Evolutionary conservation across 2,797 vertebrate genomes (phyloP).

Genomic region (Xiphophorus birchmanni): DNA sequence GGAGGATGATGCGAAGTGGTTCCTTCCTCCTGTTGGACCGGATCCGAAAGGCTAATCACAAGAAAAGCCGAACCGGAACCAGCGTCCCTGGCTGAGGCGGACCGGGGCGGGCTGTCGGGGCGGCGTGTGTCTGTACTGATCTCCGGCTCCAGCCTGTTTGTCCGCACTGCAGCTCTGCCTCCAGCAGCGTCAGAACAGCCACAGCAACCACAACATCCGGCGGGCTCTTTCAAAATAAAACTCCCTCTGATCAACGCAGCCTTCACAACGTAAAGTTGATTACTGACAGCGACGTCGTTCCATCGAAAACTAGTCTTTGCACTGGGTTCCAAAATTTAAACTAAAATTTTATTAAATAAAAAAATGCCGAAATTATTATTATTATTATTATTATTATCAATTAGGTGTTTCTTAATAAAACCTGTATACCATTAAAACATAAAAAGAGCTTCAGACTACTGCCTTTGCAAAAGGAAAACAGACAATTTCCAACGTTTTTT

Average conservation of each 20-base stretch:
- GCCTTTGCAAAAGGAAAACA: no score
- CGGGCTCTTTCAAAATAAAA: constrained; percentile 51
- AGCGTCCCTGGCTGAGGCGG: constrained; percentile 1
- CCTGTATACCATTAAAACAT: no score
- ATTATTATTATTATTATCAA: no score
- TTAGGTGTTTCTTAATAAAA: no score
- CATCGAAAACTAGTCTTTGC: neutral
- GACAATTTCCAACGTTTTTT: no score
- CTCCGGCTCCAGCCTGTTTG: constrained; percentile 70
- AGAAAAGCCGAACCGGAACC: neutral
- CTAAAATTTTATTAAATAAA: no score
- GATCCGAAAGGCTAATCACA: constrained; percentile 6
- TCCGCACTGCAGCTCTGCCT: constrained; percentile 84
- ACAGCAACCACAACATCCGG: constrained; percentile 50
- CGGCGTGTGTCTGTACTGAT: constrained; percentile 36
- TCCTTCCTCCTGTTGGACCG: constrained; percentile 35
- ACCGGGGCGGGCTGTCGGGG: constrained; percentile 15
- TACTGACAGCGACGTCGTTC: neutral
- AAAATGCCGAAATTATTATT: neutral
- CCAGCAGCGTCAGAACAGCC: constrained; percentile 41
- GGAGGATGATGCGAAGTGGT: constrained; percentile 26
- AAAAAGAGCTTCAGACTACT: no score
- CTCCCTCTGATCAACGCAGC: neutral
- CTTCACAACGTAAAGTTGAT: neutral
- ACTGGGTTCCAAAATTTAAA: no score